Percentiles rank a stretch among this genome's conserved stretches.
Evolutionary conservation across 2,113 vertebrate species (phyloP).

Genomic region (Hepsetus odoe): DNA sequence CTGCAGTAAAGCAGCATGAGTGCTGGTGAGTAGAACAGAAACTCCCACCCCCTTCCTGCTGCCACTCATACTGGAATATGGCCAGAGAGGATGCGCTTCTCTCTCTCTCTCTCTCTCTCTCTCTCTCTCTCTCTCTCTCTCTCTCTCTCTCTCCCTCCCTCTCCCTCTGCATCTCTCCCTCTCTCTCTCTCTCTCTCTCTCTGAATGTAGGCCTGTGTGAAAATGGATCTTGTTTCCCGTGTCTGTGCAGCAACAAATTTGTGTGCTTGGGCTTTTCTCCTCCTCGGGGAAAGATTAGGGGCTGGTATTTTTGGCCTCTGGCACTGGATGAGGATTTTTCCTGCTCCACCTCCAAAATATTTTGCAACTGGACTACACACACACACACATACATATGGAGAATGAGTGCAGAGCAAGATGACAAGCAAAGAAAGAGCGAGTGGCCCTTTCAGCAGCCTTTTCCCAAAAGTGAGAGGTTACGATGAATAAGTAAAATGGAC

Average conservation of each 20-base stretch:
- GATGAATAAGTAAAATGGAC: constrained; percentile 19
- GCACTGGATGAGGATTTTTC: constrained; percentile 60
- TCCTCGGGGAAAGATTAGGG: not conserved
- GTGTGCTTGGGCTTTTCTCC: not conserved
- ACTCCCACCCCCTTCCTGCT: no score
- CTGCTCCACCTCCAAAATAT: constrained; percentile 58
- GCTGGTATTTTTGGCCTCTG: constrained; percentile 60
- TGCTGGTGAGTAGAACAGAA: no score
- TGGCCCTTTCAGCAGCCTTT: not conserved
- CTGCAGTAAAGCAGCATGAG: no score
- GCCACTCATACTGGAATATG: not conserved
- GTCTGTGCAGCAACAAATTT: no score
- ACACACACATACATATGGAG: constrained; percentile 16
- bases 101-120: not conserved
- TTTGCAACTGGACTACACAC: not conserved
- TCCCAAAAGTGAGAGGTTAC: constrained; percentile 11
- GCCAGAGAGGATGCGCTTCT: constrained; percentile 1
- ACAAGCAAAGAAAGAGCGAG: not conserved
- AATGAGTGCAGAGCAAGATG: not conserved
- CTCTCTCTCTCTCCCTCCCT: not conserved
- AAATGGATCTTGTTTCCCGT: no score
- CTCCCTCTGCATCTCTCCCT: no score
- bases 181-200: no score
- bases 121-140: not conserved
- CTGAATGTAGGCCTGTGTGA: no score